phyloP scores from a whole-genome alignment of 64 coral and sea anemone genomes.

The Acropora yongei region DNA sequence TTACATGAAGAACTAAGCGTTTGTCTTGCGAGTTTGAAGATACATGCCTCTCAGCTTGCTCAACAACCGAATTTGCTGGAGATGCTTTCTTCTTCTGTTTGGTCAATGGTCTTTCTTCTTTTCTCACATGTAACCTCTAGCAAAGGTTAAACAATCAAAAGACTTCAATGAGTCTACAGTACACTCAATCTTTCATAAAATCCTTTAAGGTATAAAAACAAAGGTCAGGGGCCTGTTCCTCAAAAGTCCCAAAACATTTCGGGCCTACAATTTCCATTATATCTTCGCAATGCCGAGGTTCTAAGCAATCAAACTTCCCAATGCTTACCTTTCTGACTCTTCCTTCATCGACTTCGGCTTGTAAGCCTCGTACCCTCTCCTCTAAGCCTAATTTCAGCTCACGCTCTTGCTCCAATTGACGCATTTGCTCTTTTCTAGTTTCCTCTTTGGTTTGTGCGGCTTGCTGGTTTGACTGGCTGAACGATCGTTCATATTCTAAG shows the following conservation, averaged over 20 bases:
- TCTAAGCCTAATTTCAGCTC: constrained; percentile 55
- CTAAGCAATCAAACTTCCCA: constrained; percentile 47
- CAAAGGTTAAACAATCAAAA: no score
- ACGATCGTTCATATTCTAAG: constrained; percentile 5
- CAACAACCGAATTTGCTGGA: neutral
- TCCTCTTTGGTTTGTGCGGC: constrained; percentile 55
- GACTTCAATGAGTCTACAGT: no score
- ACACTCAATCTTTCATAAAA: no score
- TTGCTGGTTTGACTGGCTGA: constrained; percentile 64
- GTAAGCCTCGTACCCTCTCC: constrained; percentile 59
- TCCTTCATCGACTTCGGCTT: constrained; percentile 55
- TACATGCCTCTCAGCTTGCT: neutral
- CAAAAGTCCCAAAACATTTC: no score
- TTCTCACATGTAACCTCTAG: neutral
- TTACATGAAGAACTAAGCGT: constrained; percentile 72
- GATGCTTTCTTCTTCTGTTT: neutral
- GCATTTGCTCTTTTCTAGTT: constrained; percentile 55
- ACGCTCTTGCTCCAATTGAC: constrained; percentile 70
- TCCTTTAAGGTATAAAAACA: no score
- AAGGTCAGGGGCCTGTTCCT: no score
- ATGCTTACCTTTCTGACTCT: constrained; percentile 3
- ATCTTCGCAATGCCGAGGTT: neutral
- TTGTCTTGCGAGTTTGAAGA: constrained; percentile 7
- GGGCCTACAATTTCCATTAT: no score
- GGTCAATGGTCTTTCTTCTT: neutral